phyloP scores from a whole-genome alignment of 2,888 invertebrate species.

The Drosophila merina region DNA sequence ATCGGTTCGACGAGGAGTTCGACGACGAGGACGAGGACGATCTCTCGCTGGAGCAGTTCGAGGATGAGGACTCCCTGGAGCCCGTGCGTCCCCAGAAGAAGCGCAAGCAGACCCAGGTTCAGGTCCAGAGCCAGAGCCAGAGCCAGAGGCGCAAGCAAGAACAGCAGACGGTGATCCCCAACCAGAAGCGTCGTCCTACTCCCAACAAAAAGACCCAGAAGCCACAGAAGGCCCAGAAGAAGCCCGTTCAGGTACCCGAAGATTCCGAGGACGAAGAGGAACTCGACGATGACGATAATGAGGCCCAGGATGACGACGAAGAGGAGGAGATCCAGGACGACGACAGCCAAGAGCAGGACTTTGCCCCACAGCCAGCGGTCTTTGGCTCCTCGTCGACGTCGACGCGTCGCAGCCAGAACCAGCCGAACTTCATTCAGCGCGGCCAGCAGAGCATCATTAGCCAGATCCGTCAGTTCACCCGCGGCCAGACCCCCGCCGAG shows the following conservation, averaged over 20 bases:
- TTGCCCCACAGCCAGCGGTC: slow-evolving; percentile 3
- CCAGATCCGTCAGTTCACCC: slow-evolving; percentile 74
- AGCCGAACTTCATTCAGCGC: slow-evolving; percentile 69
- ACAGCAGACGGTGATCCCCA: slow-evolving; percentile 8
- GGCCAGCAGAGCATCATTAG: slow-evolving; percentile 75
- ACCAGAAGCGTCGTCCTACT: slow-evolving; percentile 45
- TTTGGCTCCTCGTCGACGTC: slow-evolving; percentile 17
- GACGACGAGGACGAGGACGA: slow-evolving; percentile 46
- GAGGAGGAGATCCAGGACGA: slow-evolving; percentile 27
- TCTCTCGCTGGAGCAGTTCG: slow-evolving; percentile 43
- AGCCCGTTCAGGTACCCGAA: slow-evolving; percentile 39
- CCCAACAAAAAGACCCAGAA: slow-evolving; percentile 36
- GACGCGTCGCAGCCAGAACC: slow-evolving; percentile 46
- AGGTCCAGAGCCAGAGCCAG: not conserved
- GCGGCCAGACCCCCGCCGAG: slow-evolving; percentile 66
- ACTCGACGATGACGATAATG: slow-evolving; percentile 34
- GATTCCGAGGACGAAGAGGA: slow-evolving; percentile 54
- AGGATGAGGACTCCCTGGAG: slow-evolving; percentile 50
- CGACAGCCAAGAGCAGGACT: slow-evolving; percentile 13
- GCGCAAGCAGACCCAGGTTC: slow-evolving; percentile 13
- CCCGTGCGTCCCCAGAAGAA: slow-evolving; percentile 41
- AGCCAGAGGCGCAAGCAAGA: slow-evolving; percentile 19
- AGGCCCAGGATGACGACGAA: slow-evolving; percentile 41
- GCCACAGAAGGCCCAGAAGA: slow-evolving; percentile 24
- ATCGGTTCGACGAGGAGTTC: slow-evolving; percentile 52